phyloP scores from a whole-genome alignment of 2,113 vertebrate genomes.

The Megatriorchis doriae region DNA sequence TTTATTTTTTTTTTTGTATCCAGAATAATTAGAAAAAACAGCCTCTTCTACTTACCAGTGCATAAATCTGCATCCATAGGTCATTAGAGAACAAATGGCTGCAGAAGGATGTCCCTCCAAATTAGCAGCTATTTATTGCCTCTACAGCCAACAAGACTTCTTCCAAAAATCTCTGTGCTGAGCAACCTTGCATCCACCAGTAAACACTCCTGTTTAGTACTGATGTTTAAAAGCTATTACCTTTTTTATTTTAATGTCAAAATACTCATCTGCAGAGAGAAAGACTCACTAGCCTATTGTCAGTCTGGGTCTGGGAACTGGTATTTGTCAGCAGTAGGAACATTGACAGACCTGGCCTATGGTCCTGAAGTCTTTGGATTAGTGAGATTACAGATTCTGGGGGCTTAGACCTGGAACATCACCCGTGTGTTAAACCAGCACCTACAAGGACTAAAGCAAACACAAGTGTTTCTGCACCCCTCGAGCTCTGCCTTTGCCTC shows the following conservation, averaged over 20 bases:
- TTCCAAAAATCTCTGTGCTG: background rate
- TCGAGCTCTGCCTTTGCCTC: background rate
- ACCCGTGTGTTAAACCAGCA: rapidly evolving
- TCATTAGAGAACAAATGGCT: background rate
- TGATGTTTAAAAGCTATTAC: background rate
- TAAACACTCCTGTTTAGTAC: background rate
- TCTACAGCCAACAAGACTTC: background rate
- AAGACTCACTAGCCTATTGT: background rate
- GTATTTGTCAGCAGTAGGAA: background rate
- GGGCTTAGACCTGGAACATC: background rate
- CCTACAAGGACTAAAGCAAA: background rate
- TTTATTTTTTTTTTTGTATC: background rate
- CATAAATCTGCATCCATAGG: background rate
- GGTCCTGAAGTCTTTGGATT: background rate
- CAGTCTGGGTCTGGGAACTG: background rate
- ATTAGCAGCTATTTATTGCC: background rate
- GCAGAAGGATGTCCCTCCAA: background rate
- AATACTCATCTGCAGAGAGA: background rate
- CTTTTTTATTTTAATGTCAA: background rate
- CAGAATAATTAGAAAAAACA: background rate
- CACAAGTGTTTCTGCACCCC: background rate
- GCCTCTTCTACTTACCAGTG: background rate
- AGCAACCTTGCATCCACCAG: background rate
- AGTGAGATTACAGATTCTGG: background rate
- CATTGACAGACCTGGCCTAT: no score